Evolutionary conservation across 2,888 invertebrate species (phyloP).

Genomic region (Ceriagrion tenellum): DNA sequence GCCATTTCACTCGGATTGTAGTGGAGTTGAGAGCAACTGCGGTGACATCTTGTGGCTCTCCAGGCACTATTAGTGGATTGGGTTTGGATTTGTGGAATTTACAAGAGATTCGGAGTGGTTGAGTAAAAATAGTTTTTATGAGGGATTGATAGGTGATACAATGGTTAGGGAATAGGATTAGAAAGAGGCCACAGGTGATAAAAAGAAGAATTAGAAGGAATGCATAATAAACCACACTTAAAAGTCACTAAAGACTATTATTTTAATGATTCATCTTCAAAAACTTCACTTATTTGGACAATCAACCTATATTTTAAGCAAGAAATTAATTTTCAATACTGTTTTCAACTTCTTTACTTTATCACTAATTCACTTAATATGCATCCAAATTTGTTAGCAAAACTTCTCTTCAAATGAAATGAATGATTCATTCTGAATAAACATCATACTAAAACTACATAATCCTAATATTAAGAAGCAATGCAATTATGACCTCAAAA

Average conservation of each 20-base stretch:
- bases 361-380: neutral
- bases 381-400: neutral
- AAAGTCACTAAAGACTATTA: neutral
- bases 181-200: constrained; percentile 53
- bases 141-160: neutral
- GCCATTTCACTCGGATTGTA: constrained; percentile 96
- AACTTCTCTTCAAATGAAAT: neutral
- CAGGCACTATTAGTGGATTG: constrained; percentile 89
- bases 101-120: neutral
- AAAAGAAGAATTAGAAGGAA: constrained; percentile 19
- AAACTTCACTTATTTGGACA: neutral
- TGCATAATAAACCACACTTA: neutral
- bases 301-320: neutral
- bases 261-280: neutral
- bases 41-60: constrained; percentile 96
- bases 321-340: constrained; percentile 6
- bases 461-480: constrained; percentile 30
- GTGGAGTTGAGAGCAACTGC: constrained; percentile 95
- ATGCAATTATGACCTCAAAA: constrained; percentile 37
- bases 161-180: neutral
- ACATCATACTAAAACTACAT: neutral
- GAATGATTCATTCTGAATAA: neutral
- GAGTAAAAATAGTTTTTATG: neutral
- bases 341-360: neutral
- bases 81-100: neutral